Conservation (phyloP, 2,797 vertebrate genomes). For the Choloepus didactylus region DNA sequence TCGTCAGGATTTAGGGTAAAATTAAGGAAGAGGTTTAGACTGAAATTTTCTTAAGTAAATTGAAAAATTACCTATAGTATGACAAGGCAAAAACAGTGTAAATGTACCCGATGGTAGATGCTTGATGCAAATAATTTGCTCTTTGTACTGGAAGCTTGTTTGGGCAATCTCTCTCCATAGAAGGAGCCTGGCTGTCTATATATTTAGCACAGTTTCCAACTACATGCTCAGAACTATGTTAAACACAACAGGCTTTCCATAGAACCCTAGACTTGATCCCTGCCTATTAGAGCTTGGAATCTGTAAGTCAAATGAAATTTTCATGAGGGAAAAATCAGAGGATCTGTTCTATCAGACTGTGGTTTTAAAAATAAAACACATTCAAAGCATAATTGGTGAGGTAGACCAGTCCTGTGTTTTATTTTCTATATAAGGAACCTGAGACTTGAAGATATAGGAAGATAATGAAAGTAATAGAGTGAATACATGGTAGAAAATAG, state of each 20-base stretch:
- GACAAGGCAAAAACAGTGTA: not conserved
- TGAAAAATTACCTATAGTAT: not conserved
- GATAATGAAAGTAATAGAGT: not conserved
- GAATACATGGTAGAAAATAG: not conserved
- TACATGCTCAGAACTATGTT: too few species aligned
- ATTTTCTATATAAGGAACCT: not conserved
- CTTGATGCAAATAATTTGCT: accelerated
- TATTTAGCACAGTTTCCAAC: too few species aligned
- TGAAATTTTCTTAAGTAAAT: not conserved
- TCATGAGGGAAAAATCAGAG: not conserved
- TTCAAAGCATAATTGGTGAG: not conserved
- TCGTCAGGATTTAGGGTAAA: not conserved
- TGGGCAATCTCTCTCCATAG: accelerated
- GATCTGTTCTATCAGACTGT: not conserved
- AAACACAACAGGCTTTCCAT: not conserved
- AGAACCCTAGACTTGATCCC: accelerated
- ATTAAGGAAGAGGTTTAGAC: not conserved
- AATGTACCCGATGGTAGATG: not conserved
- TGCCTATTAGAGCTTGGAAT: not conserved
- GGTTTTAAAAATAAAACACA: not conserved
- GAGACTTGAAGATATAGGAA: not conserved
- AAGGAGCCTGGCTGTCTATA: not conserved
- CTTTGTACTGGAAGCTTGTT: not conserved
- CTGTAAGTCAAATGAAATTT: not conserved
- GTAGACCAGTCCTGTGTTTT: not conserved